These are phyloP conservation scores for Polypedilum vanderplanki DNA, from an alignment of 1,140 invertebrate species.

Conservation along the genomic window DNA sequence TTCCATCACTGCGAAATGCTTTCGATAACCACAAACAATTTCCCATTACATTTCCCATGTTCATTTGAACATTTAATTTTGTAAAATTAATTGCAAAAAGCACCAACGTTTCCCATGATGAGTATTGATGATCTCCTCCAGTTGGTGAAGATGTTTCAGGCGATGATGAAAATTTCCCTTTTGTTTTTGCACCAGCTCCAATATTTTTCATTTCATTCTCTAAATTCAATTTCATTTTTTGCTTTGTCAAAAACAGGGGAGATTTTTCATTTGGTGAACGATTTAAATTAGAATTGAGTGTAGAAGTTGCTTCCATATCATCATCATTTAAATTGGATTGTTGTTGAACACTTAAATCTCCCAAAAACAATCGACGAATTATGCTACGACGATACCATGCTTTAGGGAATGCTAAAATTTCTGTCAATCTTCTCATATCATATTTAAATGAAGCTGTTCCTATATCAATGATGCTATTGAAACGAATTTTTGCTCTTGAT, in stretches of 20 bases:
- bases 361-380: slow-evolving; percentile 85
- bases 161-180: slow-evolving; percentile 42
- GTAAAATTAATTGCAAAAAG: slow-evolving; percentile 94
- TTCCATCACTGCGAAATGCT: slow-evolving; percentile 82
- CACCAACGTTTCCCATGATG: slow-evolving; percentile 91
- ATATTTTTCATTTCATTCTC: slow-evolving; percentile 44
- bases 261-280: slow-evolving; percentile 16
- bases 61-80: slow-evolving; percentile 92
- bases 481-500: slow-evolving; percentile 74
- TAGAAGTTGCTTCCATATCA: slow-evolving; percentile 30
- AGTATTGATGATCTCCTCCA: slow-evolving; percentile 44
- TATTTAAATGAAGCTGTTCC: slow-evolving; percentile 98
- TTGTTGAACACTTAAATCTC: slow-evolving; percentile 67
- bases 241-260: not conserved
- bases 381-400: slow-evolving; percentile 95
- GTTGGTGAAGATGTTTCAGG: slow-evolving; percentile 40
- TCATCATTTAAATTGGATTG: slow-evolving; percentile 35
- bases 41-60: slow-evolving; percentile 98
- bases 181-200: slow-evolving; percentile 45
- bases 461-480: slow-evolving; percentile 92
- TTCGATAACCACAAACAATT: slow-evolving; percentile 80
- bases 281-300: not conserved
- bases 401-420: slow-evolving; percentile 95
- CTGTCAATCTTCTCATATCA: slow-evolving; percentile 94
- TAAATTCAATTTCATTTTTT: slow-evolving; percentile 49